phyloP scores from a whole-genome alignment of 2,113 vertebrate species.

The Labrus mixtus region DNA sequence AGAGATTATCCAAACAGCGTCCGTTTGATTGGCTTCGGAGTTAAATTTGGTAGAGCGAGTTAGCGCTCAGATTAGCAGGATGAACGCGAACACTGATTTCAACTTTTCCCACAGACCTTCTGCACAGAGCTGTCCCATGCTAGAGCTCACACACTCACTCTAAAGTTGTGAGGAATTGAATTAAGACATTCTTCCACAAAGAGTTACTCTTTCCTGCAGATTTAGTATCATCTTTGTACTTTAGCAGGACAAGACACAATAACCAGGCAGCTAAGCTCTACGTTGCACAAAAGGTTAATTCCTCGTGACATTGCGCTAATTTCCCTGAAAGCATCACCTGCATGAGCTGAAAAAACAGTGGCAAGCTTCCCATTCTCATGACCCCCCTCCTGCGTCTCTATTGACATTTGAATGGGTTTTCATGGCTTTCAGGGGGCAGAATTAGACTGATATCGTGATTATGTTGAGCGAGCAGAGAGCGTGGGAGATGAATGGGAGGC shows the following conservation, averaged over 20 bases:
- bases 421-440: slow-evolving; percentile 45
- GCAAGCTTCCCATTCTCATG: background rate
- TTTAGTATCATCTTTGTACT: background rate
- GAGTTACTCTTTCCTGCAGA: background rate
- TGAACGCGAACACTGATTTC: background rate
- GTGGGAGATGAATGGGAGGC: slow-evolving; percentile 72
- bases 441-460: slow-evolving; percentile 60
- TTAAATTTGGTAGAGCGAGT: slow-evolving; percentile 68
- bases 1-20: slow-evolving; percentile 56
- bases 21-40: slow-evolving; percentile 75
- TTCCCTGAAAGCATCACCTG: slow-evolving; percentile 46
- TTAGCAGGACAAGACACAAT: slow-evolving; percentile 48
- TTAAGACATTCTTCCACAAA: background rate
- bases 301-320: slow-evolving; percentile 42
- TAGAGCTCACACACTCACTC: too few species aligned
- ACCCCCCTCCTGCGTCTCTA: slow-evolving; percentile 14
- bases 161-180: background rate
- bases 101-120: background rate
- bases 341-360: background rate
- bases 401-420: slow-evolving; percentile 70
- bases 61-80: slow-evolving; percentile 43
- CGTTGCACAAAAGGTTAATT: slow-evolving; percentile 53
- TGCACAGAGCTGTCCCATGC: background rate
- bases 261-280: slow-evolving; percentile 35
- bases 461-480: slow-evolving; percentile 37